Evolutionary conservation across 2,888 invertebrate genomes (phyloP), one percentile per base, ranked within the genome.

Genomic region (Coleophora flavipennella): DNA sequence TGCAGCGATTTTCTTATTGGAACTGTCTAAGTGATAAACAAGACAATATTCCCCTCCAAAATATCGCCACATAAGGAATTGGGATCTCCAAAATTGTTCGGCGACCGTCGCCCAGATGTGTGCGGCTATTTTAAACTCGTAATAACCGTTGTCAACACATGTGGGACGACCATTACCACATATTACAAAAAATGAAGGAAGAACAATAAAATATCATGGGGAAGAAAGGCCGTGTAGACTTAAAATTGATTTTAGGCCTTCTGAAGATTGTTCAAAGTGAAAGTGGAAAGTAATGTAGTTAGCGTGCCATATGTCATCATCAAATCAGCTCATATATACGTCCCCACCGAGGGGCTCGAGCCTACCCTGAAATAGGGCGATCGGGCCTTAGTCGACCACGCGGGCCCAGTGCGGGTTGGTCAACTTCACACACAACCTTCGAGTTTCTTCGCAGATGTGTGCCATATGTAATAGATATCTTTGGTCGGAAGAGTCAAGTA

Each of bases 121-220:
- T 59, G 63, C 59, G 73, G 84, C 78, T 84, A 84, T 84, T 84
- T 84, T 84, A 80, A 84, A 84, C 83, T 78, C 84, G 71, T 84
- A 80, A 78, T 75, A 84, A 78, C 77, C 70, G 69, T 70, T 70
- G 75, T 67, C 81, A 68, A 67, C 84, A 84, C 81, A 80, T 83
- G 81, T 83, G 84, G 67, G 67, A 58, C 69, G 69, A 67, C 80
- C 81, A 84, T 84, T 84, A 84, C 79, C 83, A 78, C 83, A 80
- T 84, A 84, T 84, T 84, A 84, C 80, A 80, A 81, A 83, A 84
- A 83, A 77, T 71, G 68, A 45, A 67, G 69, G 75, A 76, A 80
- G 79, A 84, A 83, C 83, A 81, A 83, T 81, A 80, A 84, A 81
- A 72, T 47, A 40, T 43, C 46, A 45, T 51, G 59, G 60, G 60